Evolutionary conservation across 1,140 invertebrate genomes (phyloP).

Genomic region (Episyrphus balteatus): DNA sequence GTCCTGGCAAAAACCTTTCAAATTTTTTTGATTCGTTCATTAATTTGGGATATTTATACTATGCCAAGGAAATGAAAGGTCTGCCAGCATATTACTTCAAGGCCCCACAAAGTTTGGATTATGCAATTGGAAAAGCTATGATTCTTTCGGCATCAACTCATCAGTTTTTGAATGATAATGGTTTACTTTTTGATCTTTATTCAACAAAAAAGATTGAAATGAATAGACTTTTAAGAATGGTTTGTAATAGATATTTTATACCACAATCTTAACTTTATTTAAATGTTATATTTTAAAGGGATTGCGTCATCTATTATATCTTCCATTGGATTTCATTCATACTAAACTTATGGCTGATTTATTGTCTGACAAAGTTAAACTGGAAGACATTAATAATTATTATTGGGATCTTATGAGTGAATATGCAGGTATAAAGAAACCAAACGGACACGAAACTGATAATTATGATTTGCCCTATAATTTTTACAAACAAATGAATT

Average conservation of each 20-base stretch:
- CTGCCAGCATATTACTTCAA: constrained; percentile 39
- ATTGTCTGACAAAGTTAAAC: constrained; percentile 22
- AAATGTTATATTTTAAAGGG: constrained; percentile 12
- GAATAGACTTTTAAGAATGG: constrained; percentile 44
- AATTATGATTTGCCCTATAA: constrained; percentile 48
- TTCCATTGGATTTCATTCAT: constrained; percentile 28
- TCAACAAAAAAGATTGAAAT: constrained; percentile 17
- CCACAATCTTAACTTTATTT: neutral
- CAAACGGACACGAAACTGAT: constrained; percentile 38
- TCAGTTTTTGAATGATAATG: constrained; percentile 39
- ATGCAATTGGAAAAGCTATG: constrained; percentile 57
- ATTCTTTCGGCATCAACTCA: constrained; percentile 49
- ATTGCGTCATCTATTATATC: constrained; percentile 22
- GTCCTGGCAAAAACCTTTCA: constrained; percentile 27
- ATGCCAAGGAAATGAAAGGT: constrained; percentile 54
- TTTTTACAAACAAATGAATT: constrained; percentile 30
- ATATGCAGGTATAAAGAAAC: constrained; percentile 50
- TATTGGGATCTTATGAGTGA: constrained; percentile 47
- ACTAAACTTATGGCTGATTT: constrained; percentile 30
- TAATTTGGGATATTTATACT: constrained; percentile 66
- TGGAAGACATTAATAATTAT: constrained; percentile 41
- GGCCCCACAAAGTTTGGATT: constrained; percentile 53
- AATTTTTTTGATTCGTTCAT: constrained; percentile 50
- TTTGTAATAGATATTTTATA: constrained; percentile 3
- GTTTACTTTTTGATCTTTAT: constrained; percentile 14